Evolutionary conservation across 2,797 vertebrate species (phyloP).

Genomic region (Stomatorhinus walkeri): DNA sequence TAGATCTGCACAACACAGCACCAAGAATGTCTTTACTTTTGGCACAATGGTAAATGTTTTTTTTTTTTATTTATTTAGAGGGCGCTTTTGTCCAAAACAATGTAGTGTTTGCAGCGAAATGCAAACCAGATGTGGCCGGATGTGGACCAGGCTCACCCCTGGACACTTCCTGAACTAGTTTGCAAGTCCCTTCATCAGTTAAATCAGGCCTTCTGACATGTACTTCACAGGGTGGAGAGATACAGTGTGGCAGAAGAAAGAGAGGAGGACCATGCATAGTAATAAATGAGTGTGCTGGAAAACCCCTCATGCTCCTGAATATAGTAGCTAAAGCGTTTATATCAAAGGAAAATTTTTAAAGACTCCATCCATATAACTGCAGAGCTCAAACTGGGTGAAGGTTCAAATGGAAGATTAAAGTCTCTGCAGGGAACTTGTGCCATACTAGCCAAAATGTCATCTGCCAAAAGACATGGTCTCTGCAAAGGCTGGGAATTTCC

Average conservation of each 20-base stretch:
- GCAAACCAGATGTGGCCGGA: neutral
- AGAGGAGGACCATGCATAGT: neutral
- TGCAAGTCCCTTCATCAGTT: neutral
- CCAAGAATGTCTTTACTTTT: neutral
- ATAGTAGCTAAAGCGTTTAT: neutral
- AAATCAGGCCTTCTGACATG: neutral
- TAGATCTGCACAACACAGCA: slow-evolving; percentile 71
- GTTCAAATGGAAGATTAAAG: neutral
- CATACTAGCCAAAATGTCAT: slow-evolving; percentile 6
- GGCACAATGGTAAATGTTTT: neutral
- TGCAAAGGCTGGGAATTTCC: slow-evolving; percentile 19
- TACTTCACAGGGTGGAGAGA: neutral
- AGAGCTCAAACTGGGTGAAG: neutral
- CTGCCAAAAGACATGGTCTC: neutral
- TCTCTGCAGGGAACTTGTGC: neutral
- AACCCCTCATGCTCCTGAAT: neutral
- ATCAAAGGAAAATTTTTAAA: neutral
- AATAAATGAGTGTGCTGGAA: neutral
- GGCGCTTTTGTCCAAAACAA: neutral
- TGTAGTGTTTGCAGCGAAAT: neutral
- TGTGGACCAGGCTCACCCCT: neutral
- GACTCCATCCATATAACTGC: neutral
- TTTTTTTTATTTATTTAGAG: neutral
- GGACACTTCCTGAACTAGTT: neutral
- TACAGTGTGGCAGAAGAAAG: neutral